phyloP scores from a whole-genome alignment of 2,888 invertebrate species.

The Steinernema hermaphroditum region DNA sequence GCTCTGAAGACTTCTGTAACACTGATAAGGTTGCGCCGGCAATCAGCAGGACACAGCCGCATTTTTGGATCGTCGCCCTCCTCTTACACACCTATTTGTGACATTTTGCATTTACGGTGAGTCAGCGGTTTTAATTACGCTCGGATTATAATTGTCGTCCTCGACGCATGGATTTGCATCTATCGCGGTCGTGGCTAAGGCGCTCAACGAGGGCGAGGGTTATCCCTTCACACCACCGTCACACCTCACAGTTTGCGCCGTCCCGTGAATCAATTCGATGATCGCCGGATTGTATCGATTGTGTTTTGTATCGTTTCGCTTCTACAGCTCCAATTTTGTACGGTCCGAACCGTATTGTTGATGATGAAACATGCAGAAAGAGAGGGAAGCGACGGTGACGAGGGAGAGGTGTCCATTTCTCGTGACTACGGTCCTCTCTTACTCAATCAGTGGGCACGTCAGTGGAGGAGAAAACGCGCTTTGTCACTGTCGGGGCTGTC shows the following conservation, averaged over 20 bases:
- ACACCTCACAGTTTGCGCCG: conserved; percentile 8
- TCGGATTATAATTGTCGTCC: neutral
- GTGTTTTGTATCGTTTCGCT: neutral
- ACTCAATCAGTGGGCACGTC: neutral
- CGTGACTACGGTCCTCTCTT: neutral
- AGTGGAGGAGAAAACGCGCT: neutral
- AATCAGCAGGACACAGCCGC: neutral
- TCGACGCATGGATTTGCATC: neutral
- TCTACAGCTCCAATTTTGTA: neutral
- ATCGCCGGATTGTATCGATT: neutral
- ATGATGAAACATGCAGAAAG: neutral
- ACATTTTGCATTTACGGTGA: conserved; percentile 24
- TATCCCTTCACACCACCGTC: conserved; percentile 14
- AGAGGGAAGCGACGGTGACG: no score
- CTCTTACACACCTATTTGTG: conserved; percentile 16
- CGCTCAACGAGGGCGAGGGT: neutral
- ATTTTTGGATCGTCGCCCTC: conserved; percentile 5
- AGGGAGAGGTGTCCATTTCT: neutral
- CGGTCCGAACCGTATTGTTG: neutral
- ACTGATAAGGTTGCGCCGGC: conserved; percentile 19
- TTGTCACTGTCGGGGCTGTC: conserved; percentile 10
- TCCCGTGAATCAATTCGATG: neutral
- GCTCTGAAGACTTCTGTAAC: conserved; percentile 25
- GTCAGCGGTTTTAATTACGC: conserved; percentile 9
- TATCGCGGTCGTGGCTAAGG: neutral